These are phyloP conservation scores for Apoda limacodes DNA, from an alignment of 2,888 invertebrate species.

Conservation along the genomic window DNA sequence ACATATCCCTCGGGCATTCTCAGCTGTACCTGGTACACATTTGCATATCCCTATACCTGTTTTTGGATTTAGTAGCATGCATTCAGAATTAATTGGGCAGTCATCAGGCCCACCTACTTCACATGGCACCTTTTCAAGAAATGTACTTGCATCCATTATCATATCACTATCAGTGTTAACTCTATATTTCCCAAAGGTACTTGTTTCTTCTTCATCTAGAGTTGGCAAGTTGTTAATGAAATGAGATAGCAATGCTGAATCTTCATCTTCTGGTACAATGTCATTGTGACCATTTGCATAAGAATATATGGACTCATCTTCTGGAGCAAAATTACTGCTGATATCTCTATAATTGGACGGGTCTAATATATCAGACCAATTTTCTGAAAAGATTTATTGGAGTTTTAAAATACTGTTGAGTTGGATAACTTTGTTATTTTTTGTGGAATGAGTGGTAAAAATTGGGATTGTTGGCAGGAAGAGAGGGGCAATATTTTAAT, in stretches of 20 bases:
- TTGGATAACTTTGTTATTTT: too few species aligned
- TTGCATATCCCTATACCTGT: slow-evolving; percentile 77
- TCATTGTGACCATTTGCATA: slow-evolving; percentile 43
- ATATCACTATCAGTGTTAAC: slow-evolving; percentile 52
- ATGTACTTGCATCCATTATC: slow-evolving; percentile 61
- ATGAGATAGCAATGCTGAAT: slow-evolving; percentile 41
- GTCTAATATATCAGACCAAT: slow-evolving; percentile 61
- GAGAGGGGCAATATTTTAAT: too few species aligned
- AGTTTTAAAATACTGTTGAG: too few species aligned
- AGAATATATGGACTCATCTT: slow-evolving; percentile 50
- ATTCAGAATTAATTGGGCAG: slow-evolving; percentile 79
- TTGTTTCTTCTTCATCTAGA: slow-evolving; percentile 45
- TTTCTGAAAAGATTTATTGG: slow-evolving; percentile 51
- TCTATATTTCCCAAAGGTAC: slow-evolving; percentile 46
- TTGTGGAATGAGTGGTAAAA: not conserved
- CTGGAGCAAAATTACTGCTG: slow-evolving; percentile 46
- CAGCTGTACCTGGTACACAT: slow-evolving; percentile 74
- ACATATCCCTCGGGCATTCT: slow-evolving; percentile 47
- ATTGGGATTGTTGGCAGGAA: too few species aligned
- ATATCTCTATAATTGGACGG: slow-evolving; percentile 52
- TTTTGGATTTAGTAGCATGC: slow-evolving; percentile 66
- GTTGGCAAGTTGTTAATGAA: slow-evolving; percentile 53
- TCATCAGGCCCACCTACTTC: slow-evolving; percentile 66
- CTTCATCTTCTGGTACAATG: slow-evolving; percentile 43
- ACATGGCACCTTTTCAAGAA: slow-evolving; percentile 67